Evolutionary conservation across 2,888 invertebrate species (phyloP).

Genomic region (Leptothorax acervorum): DNA sequence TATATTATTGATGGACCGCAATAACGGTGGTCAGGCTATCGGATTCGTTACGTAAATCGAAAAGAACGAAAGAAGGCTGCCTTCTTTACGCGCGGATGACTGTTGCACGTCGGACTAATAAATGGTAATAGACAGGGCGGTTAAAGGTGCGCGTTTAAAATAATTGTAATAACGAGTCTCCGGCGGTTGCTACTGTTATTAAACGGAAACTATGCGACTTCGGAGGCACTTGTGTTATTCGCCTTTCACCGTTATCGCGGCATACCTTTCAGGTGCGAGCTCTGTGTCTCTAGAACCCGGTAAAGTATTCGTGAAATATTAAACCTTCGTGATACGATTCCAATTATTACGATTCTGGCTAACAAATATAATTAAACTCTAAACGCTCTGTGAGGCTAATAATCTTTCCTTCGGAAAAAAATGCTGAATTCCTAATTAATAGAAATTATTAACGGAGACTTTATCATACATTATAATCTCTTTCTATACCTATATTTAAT

Average conservation of each 20-base stretch:
- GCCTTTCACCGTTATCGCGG: slow-evolving; percentile 69
- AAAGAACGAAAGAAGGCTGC: background rate
- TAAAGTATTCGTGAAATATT: background rate
- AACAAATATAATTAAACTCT: background rate
- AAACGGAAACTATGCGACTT: slow-evolving; percentile 70
- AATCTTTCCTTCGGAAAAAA: background rate
- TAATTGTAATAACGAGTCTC: slow-evolving; percentile 61
- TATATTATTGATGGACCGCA: slow-evolving; percentile 36
- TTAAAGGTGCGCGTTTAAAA: slow-evolving; percentile 55
- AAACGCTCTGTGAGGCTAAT: background rate
- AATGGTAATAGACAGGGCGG: slow-evolving; percentile 56
- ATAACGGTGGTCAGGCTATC: slow-evolving; percentile 14
- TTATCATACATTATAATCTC: background rate
- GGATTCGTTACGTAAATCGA: slow-evolving; percentile 27
- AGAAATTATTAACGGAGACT: slow-evolving; percentile 1
- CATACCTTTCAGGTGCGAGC: slow-evolving; percentile 68
- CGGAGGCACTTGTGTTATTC: slow-evolving; percentile 68
- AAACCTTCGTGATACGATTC: background rate
- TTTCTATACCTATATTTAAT: slow-evolving; percentile 1
- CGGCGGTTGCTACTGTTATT: slow-evolving; percentile 60
- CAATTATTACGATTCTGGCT: background rate
- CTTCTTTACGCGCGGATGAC: background rate
- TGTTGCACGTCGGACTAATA: slow-evolving; percentile 33
- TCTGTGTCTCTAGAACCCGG: background rate
- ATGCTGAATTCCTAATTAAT: background rate